These are phyloP conservation scores for Holocentrus rufus DNA, from an alignment of 2,797 vertebrate species.

Conservation along the genomic window DNA sequence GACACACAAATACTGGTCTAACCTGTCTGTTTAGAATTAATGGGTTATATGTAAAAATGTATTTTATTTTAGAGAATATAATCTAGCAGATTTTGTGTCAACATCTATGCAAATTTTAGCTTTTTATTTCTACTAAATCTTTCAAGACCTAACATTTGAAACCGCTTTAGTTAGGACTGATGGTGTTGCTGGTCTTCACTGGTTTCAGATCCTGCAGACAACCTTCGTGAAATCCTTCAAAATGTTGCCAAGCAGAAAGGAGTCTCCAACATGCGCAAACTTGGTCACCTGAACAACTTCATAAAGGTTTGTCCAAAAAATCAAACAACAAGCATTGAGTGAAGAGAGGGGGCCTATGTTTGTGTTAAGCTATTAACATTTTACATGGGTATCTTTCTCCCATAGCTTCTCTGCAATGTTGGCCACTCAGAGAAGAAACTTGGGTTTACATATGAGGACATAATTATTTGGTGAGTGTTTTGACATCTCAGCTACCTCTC, in stretches of 20 bases:
- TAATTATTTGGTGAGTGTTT: conserved; percentile 91
- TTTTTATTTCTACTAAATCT: too few relatives aligned
- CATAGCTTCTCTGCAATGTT: conserved; percentile 89
- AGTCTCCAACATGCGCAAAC: conserved; percentile 92
- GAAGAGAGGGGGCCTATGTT: background rate
- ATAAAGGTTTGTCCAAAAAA: conserved; percentile 83
- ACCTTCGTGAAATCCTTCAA: conserved; percentile 91
- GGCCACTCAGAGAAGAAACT: conserved; percentile 90
- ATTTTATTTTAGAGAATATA: background rate
- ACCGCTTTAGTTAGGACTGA: background rate
- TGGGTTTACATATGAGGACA: conserved; percentile 91
- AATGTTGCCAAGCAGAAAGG: conserved; percentile 92
- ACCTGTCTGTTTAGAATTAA: background rate
- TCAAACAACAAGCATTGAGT: background rate
- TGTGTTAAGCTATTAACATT: background rate
- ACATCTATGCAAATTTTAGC: too few relatives aligned
- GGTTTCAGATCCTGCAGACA: conserved; percentile 87
- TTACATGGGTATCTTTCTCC: background rate
- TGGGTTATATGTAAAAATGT: background rate
- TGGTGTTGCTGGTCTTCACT: background rate
- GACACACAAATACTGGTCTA: background rate
- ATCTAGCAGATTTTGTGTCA: background rate
- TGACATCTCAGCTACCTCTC: background rate
- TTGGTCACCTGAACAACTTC: conserved; percentile 94
- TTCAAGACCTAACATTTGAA: too few relatives aligned